phyloP scores from a whole-genome alignment of 2,797 vertebrate genomes.

The Scyliorhinus canicula region DNA sequence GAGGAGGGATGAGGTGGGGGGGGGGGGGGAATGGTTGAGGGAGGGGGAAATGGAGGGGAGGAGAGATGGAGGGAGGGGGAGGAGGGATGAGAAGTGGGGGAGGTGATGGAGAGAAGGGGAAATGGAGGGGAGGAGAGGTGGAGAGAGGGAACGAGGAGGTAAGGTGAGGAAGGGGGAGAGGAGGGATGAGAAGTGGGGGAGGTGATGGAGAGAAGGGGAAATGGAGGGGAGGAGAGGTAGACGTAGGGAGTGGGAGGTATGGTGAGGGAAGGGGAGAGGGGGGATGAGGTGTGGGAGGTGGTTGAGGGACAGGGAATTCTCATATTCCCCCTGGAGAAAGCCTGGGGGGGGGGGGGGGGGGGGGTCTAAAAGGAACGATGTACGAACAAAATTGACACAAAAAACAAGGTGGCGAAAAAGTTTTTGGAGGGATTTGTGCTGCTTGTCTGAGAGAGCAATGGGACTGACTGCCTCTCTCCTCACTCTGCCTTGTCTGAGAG shows the following conservation, averaged over 20 bases:
- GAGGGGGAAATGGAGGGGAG: background rate
- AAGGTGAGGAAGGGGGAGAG: background rate
- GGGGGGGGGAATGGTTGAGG: too few relatives aligned
- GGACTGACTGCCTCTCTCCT: too few relatives aligned
- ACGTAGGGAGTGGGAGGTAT: background rate
- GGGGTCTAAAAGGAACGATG: background rate
- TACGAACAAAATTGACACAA: background rate
- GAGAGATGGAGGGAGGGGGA: background rate
- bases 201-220: too few relatives aligned
- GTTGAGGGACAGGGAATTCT: too few relatives aligned
- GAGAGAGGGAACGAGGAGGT: background rate
- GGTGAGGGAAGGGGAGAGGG: background rate
- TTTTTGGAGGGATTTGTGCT: background rate
- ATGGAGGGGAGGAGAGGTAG: background rate
- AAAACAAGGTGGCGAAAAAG: too few relatives aligned
- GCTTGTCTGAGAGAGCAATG: too few relatives aligned
- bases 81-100: background rate
- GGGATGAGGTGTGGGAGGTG: too few relatives aligned
- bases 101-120: background rate
- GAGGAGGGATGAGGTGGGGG: too few relatives aligned
- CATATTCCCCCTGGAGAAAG: too few relatives aligned
- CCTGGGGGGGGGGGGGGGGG: too few relatives aligned
- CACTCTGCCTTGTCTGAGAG: too few relatives aligned
- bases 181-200: background rate
- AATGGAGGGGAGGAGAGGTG: background rate